Conservation (phyloP, 2,113 vertebrate species). For the Stegastes partitus region DNA sequence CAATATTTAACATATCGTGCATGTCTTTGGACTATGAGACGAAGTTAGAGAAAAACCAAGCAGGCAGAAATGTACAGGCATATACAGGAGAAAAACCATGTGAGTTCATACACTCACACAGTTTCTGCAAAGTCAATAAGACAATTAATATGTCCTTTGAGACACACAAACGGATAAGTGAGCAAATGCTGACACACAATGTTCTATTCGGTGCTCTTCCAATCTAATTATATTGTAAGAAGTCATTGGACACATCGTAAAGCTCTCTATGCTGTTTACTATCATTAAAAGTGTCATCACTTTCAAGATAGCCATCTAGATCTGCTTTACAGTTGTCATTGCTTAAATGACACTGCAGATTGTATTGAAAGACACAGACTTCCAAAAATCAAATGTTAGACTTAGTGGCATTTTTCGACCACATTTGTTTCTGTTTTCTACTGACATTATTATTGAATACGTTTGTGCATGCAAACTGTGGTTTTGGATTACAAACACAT, state of each 20-base stretch:
- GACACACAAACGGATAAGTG: slow-evolving; percentile 29
- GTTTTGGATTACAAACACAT: neutral
- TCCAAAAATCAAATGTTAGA: slow-evolving; percentile 1
- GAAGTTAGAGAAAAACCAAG: no score
- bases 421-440: neutral
- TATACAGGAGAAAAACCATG: no score
- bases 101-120: neutral
- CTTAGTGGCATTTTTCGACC: neutral
- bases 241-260: slow-evolving; percentile 47
- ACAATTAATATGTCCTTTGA: slow-evolving; percentile 73
- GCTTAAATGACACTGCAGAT: slow-evolving; percentile 33
- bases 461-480: neutral
- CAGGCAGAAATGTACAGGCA: no score
- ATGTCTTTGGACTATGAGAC: no score
- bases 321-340: slow-evolving; percentile 23
- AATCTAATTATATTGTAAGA: slow-evolving; percentile 68
- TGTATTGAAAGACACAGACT: slow-evolving; percentile 1
- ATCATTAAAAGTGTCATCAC: slow-evolving; percentile 33
- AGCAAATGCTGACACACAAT: slow-evolving; percentile 63
- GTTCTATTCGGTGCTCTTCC: slow-evolving; percentile 39
- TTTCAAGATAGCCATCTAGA: slow-evolving; percentile 19
- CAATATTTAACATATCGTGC: neutral
- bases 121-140: slow-evolving; percentile 59
- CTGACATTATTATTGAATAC: neutral
- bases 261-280: slow-evolving; percentile 42